Percentiles rank a stretch among this genome's conserved stretches.
Evolutionary conservation across 2,797 vertebrate species (phyloP).

Genomic region (Fistularia commersonii): DNA sequence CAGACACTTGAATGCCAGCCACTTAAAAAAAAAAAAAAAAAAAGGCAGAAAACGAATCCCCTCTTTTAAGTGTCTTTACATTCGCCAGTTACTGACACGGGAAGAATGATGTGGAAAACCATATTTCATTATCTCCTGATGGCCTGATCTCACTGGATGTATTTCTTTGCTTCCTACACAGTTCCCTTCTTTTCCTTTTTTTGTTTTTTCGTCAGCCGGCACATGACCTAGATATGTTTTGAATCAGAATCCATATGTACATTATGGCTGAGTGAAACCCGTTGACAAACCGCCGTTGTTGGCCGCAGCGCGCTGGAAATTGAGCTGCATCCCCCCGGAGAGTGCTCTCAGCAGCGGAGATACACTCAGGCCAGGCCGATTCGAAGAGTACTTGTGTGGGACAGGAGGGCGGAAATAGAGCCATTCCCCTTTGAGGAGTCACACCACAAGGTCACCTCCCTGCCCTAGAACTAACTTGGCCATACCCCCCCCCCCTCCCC

Average conservation of each 20-base stretch:
- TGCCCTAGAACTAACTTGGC: slow-evolving; percentile 49
- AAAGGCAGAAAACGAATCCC: no score
- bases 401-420: slow-evolving; percentile 67
- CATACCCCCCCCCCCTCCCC: slow-evolving; percentile 40
- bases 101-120: slow-evolving; percentile 26
- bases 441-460: slow-evolving; percentile 71
- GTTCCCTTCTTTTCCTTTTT: slow-evolving; percentile 15
- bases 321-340: slow-evolving; percentile 34
- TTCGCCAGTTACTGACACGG: slow-evolving; percentile 5
- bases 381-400: slow-evolving; percentile 60
- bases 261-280: slow-evolving; percentile 31
- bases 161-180: slow-evolving; percentile 24
- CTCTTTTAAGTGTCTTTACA: slow-evolving; percentile 18
- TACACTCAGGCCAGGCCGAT: slow-evolving; percentile 66
- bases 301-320: slow-evolving; percentile 39
- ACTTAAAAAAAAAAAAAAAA: slow-evolving; percentile 5
- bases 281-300: slow-evolving; percentile 31
- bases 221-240: slow-evolving; percentile 57
- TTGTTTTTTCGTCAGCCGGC: slow-evolving; percentile 15
- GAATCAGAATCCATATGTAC: slow-evolving; percentile 53
- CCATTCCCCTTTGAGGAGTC: slow-evolving; percentile 56
- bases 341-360: slow-evolving; percentile 42
- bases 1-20: slow-evolving; percentile 22
- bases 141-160: slow-evolving; percentile 14
- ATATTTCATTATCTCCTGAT: slow-evolving; percentile 22